A percentile compares a stretch with the other conserved stretches of the same genome.
Conservation (phyloP, 2,888 invertebrate genomes). For the Mantis religiosa region DNA sequence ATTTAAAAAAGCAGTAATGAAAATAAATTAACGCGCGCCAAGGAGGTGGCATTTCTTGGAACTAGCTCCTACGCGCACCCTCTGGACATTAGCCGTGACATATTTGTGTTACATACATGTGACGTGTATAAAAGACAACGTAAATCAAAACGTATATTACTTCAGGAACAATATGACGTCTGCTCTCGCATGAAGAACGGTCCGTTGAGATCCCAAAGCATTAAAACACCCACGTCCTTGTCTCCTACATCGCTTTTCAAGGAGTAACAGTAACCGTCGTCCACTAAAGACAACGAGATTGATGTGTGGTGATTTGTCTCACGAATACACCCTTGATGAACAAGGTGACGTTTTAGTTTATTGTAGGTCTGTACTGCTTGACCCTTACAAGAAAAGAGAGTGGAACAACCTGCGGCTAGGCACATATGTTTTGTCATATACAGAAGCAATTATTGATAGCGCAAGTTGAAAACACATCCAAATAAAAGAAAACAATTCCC, state of each 20-base stretch:
- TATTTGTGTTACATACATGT: not conserved
- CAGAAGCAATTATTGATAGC: too few species aligned
- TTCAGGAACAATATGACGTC: not conserved
- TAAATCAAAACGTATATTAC: not conserved
- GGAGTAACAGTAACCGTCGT: not conserved
- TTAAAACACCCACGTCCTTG: not conserved
- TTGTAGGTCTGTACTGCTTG: too few species aligned
- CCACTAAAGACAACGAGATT: not conserved
- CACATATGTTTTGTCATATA: too few species aligned
- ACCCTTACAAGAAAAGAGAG: not conserved
- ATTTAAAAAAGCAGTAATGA: not conserved
- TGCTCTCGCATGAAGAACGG: not conserved
- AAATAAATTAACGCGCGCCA: not conserved
- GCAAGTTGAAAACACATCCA: too few species aligned
- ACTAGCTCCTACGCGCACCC: not conserved
- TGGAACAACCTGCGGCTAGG: too few species aligned
- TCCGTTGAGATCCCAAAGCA: not conserved
- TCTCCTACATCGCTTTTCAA: not conserved
- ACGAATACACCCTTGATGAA: not conserved
- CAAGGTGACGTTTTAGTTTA: not conserved
- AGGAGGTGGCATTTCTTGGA: not conserved
- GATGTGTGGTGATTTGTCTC: not conserved
- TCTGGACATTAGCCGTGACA: not conserved
- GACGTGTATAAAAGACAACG: not conserved
- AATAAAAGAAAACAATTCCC: too few species aligned